Percentiles rank a stretch among this genome's conserved stretches.
phyloP scores from a whole-genome alignment of 2,888 invertebrate species.

The Tineola bisselliella region DNA sequence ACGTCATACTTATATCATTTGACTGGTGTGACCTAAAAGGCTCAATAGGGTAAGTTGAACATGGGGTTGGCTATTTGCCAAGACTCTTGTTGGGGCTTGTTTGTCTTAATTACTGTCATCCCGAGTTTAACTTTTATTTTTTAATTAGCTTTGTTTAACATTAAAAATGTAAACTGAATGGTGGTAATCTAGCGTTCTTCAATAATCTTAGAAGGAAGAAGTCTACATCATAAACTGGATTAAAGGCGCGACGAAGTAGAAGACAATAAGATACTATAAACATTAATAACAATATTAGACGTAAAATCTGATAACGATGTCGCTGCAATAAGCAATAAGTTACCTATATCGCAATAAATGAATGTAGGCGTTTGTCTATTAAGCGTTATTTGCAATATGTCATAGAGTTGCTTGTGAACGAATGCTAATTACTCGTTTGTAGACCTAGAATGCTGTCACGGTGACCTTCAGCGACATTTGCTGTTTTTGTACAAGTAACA shows the following conservation, averaged over 20 bases:
- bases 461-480: background rate
- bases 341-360: background rate
- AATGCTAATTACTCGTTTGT: slow-evolving; percentile 1
- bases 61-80: background rate
- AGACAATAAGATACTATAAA: background rate
- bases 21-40: background rate
- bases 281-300: background rate
- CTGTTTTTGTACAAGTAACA: background rate
- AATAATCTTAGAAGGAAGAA: no score
- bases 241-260: no score
- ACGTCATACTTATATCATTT: background rate
- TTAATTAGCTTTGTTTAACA: background rate
- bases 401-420: background rate
- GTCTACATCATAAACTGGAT: no score
- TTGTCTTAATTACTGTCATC: background rate
- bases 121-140: background rate
- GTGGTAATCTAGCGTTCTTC: no score
- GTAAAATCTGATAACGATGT: background rate
- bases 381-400: background rate
- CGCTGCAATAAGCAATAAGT: background rate
- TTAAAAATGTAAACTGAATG: no score
- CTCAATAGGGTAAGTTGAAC: background rate
- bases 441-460: slow-evolving; percentile 2
- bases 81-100: background rate
- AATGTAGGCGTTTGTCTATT: slow-evolving; percentile 2